These are phyloP conservation scores for Lepidocolaptes lacrymiger DNA, from an alignment of 2,797 vertebrate species.

Conservation along the genomic window DNA sequence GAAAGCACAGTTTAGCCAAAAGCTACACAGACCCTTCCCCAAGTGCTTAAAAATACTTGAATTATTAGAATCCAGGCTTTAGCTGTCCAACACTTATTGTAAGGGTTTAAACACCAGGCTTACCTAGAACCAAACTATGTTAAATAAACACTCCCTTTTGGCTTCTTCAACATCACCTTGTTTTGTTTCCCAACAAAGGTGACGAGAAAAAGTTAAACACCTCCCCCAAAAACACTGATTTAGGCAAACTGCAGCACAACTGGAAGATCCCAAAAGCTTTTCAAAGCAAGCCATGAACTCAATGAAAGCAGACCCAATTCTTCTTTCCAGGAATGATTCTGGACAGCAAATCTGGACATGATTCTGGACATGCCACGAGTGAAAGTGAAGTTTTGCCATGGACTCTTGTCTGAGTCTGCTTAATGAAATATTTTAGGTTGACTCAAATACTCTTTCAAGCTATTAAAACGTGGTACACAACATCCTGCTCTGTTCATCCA, in stretches of 20 bases:
- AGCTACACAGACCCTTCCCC: not conserved
- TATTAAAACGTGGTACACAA: not conserved
- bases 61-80: not conserved
- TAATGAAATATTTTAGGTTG: not conserved
- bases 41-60: not conserved
- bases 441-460: not conserved
- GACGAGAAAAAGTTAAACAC: not conserved
- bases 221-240: fast-evolving
- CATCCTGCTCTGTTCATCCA: not conserved
- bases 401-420: not conserved
- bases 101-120: not conserved
- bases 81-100: not conserved
- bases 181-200: not conserved
- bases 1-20: not conserved
- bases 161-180: not conserved
- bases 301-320: not conserved
- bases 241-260: not conserved
- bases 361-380: not conserved
- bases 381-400: not conserved
- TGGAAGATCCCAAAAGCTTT: not conserved
- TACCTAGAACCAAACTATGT: not conserved
- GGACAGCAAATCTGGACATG: not conserved
- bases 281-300: not conserved
- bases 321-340: not conserved
- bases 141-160: not conserved